Evolutionary conservation across 2,113 vertebrate species (phyloP).

Genomic region (Ophiodon elongatus): DNA sequence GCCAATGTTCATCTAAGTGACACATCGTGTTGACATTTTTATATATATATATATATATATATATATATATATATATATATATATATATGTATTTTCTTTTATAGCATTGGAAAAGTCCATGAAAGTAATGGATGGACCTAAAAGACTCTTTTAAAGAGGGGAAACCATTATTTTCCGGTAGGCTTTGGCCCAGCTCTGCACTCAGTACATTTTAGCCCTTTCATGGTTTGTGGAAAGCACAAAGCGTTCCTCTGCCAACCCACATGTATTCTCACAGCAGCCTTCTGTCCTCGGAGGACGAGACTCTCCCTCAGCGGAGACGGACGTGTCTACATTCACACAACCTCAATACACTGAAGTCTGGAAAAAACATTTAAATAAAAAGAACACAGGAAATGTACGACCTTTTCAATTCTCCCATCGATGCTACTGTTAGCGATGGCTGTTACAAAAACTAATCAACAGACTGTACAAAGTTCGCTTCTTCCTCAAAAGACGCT

Average conservation of each 20-base stretch:
- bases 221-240: slow-evolving; percentile 50
- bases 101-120: slow-evolving; percentile 4
- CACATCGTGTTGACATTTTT: background rate
- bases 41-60: background rate
- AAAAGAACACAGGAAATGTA: slow-evolving; percentile 35
- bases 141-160: slow-evolving; percentile 16
- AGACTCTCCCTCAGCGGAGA: slow-evolving; percentile 48
- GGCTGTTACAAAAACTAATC: slow-evolving; percentile 48
- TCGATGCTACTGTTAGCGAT: slow-evolving; percentile 69
- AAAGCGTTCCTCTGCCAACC: slow-evolving; percentile 34
- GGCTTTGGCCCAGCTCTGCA: slow-evolving; percentile 70
- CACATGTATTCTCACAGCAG: slow-evolving; percentile 58
- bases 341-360: slow-evolving; percentile 54
- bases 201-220: slow-evolving; percentile 72
- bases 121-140: background rate
- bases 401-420: slow-evolving; percentile 24
- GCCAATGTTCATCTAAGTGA: background rate
- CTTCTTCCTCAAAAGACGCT: slow-evolving; percentile 50
- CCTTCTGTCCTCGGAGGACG: slow-evolving; percentile 19
- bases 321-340: slow-evolving; percentile 57
- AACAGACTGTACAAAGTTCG: slow-evolving; percentile 71
- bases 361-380: no score
- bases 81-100: background rate
- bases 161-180: background rate
- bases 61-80: background rate